Conservation (phyloP, 2,888 invertebrate genomes). For the Subacronicta megacephala region DNA sequence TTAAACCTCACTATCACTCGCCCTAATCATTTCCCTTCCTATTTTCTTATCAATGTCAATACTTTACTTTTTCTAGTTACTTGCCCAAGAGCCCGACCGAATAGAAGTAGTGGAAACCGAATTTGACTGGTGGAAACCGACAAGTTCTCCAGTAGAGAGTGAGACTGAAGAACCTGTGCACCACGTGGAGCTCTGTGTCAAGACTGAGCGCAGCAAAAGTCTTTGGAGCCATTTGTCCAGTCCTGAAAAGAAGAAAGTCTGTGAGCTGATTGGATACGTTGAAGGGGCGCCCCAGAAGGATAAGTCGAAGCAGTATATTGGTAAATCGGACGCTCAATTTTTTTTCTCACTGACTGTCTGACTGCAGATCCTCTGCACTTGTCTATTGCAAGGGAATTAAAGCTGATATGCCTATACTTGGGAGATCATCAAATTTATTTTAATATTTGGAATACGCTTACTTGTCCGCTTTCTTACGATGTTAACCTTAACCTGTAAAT, state of each 20-base stretch:
- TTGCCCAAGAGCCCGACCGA: constrained; percentile 81
- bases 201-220: constrained; percentile 86
- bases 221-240: constrained; percentile 91
- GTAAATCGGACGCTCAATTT: constrained; percentile 67
- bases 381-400: too few relatives aligned
- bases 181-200: constrained; percentile 85
- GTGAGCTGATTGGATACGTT: constrained; percentile 91
- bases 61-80: constrained; percentile 62
- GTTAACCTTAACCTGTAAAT: too few relatives aligned
- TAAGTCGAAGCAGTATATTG: constrained; percentile 89
- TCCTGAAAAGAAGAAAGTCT: constrained; percentile 90
- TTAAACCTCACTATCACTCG: too few relatives aligned
- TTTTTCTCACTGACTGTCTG: background rate
- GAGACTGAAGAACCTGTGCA: constrained; percentile 62
- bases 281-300: constrained; percentile 86
- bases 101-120: constrained; percentile 85
- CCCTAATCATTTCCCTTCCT: too few relatives aligned
- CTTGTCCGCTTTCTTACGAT: too few relatives aligned
- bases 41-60: too few relatives aligned
- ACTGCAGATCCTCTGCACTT: too few relatives aligned
- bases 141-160: constrained; percentile 67
- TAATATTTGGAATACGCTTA: too few relatives aligned
- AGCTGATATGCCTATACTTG: too few relatives aligned
- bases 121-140: constrained; percentile 84
- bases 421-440: too few relatives aligned